phyloP scores from a whole-genome alignment of 2,113 vertebrate genomes.

The Ceyx margarethae region DNA sequence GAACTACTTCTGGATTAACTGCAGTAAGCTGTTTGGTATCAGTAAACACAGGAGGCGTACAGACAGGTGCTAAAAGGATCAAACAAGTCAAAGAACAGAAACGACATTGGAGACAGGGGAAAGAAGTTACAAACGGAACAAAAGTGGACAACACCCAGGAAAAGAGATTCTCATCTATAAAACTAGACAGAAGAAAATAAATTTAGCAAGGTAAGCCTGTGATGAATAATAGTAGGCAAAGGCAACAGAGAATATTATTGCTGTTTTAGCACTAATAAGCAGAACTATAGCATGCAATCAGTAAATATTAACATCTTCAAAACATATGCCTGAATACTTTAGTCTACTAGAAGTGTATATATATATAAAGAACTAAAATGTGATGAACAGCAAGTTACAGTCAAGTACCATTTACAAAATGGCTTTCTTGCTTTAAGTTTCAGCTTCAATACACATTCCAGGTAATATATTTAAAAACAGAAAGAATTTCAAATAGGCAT shows the following conservation, averaged over 20 bases:
- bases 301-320: background rate
- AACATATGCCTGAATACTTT: background rate
- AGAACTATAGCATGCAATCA: background rate
- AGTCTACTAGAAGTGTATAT: background rate
- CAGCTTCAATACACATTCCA: background rate
- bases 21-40: background rate
- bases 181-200: background rate
- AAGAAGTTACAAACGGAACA: background rate
- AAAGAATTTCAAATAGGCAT: accelerated
- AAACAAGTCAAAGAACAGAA: background rate
- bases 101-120: background rate
- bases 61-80: background rate
- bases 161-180: background rate
- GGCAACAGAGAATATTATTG: background rate
- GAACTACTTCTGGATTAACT: background rate
- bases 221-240: background rate
- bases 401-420: background rate
- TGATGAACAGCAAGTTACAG: background rate
- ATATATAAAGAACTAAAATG: background rate
- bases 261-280: background rate
- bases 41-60: background rate
- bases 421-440: background rate
- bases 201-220: background rate
- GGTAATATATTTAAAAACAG: background rate
- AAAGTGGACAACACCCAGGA: background rate